Percentiles rank a stretch among this genome's conserved stretches.
These are phyloP conservation scores for Tetragonula clypearis DNA, from an alignment of 1,140 invertebrate species.

Conservation along the genomic window DNA sequence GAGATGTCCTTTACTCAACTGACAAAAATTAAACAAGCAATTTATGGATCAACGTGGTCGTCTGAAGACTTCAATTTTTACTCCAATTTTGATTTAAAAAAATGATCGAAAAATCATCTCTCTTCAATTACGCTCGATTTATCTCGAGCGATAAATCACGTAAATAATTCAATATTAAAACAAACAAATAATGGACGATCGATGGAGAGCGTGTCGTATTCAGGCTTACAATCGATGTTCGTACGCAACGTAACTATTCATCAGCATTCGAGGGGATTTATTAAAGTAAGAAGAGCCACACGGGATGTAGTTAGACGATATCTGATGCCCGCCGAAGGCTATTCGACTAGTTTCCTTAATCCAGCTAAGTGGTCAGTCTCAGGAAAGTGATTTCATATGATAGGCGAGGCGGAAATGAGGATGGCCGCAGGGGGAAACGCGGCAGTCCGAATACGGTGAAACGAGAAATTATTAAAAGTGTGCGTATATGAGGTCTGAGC, in stretches of 20 bases:
- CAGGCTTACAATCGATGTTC: not conserved
- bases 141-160: too few relatives aligned
- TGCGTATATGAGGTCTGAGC: not conserved
- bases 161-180: not conserved
- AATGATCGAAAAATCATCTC: too few relatives aligned
- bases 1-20: too few relatives aligned
- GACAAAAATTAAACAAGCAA: too few relatives aligned
- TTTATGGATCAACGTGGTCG: too few relatives aligned
- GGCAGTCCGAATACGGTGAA: not conserved
- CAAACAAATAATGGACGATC: not conserved
- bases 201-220: not conserved
- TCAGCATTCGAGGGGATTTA: constrained; percentile 16
- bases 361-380: constrained; percentile 17
- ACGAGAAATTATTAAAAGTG: constrained; percentile 1
- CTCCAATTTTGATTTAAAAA: too few relatives aligned
- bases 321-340: constrained; percentile 8
- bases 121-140: not conserved
- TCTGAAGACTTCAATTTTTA: too few relatives aligned
- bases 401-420: constrained; percentile 43
- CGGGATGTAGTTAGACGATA: constrained; percentile 35
- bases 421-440: not conserved
- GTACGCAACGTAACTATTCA: not conserved
- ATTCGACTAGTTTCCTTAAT: constrained; percentile 41
- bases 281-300: constrained; percentile 20
- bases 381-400: constrained; percentile 30